phyloP scores from a whole-genome alignment of 2,888 invertebrate genomes.

The Trichopria drosophilae region DNA sequence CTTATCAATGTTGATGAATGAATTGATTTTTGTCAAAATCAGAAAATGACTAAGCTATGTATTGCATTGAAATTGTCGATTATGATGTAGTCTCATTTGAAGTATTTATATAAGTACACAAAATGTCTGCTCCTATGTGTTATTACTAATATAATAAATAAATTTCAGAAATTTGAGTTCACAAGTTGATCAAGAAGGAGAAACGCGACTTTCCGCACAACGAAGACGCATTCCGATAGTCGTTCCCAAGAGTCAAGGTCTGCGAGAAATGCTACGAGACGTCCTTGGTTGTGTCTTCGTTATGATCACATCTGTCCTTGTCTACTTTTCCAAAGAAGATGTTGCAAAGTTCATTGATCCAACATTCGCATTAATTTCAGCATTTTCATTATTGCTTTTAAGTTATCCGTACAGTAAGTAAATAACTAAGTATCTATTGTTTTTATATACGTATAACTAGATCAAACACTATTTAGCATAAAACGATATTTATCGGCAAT shows the following conservation, averaged over 20 bases:
- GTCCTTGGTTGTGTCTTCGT: constrained; percentile 74
- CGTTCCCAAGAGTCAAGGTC: constrained; percentile 62
- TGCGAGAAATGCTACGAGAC: constrained; percentile 67
- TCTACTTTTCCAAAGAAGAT: constrained; percentile 61
- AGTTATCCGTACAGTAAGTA: constrained; percentile 82
- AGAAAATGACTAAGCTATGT: no score
- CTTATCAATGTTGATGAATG: no score
- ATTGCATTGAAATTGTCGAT: no score
- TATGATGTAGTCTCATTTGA: no score
- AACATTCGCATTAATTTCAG: constrained; percentile 74
- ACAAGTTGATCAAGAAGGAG: constrained; percentile 58
- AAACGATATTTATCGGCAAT: no score
- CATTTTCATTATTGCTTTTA: constrained; percentile 69
- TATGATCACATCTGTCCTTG: constrained; percentile 67
- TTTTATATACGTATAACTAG: no score
- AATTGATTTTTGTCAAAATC: no score
- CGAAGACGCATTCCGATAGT: constrained; percentile 46
- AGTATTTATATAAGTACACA: no score
- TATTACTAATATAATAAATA: no score
- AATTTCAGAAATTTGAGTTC: constrained; percentile 45
- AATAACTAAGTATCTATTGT: no score
- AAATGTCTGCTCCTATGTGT: no score
- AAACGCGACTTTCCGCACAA: constrained; percentile 51
- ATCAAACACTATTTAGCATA: no score
- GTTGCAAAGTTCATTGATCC: constrained; percentile 77